Conservation (phyloP, 2,113 vertebrate genomes). For the Chaetorhynchus papuensis region DNA sequence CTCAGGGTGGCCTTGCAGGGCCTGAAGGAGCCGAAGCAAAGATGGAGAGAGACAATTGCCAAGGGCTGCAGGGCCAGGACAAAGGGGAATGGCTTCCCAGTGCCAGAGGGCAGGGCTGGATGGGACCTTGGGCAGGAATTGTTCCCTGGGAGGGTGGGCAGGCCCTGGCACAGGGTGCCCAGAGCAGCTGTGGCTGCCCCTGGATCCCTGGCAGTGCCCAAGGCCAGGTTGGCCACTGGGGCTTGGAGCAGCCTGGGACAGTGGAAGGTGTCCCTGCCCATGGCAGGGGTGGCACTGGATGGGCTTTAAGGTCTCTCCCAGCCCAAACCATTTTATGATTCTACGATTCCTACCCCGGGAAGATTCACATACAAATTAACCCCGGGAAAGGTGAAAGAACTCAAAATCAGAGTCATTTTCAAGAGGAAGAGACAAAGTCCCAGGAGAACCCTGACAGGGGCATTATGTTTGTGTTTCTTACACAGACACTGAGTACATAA, state of each 20-base stretch:
- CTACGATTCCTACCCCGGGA: not conserved
- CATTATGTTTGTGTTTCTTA: not conserved
- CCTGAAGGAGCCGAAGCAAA: not conserved
- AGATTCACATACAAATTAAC: not conserved
- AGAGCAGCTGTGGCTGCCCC: not conserved
- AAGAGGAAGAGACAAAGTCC: not conserved
- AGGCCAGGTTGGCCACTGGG: not conserved
- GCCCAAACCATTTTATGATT: not conserved
- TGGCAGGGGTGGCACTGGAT: not conserved
- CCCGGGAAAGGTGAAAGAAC: not conserved
- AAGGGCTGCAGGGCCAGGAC: not conserved
- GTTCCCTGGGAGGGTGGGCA: not conserved
- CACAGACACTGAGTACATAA: not conserved
- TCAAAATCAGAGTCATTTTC: not conserved
- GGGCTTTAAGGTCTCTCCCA: not conserved
- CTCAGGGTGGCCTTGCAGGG: not conserved
- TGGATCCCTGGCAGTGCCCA: not conserved
- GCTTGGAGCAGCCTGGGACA: not conserved
- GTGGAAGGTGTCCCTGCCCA: not conserved
- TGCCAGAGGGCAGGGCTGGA: not conserved
- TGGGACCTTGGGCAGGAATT: not conserved
- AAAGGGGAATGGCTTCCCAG: not conserved
- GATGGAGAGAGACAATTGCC: not conserved
- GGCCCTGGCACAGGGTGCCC: not conserved
- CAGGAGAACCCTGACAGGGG: not conserved